Conservation (phyloP, 2,113 vertebrate species). For the Gallinago paraguaiae region DNA sequence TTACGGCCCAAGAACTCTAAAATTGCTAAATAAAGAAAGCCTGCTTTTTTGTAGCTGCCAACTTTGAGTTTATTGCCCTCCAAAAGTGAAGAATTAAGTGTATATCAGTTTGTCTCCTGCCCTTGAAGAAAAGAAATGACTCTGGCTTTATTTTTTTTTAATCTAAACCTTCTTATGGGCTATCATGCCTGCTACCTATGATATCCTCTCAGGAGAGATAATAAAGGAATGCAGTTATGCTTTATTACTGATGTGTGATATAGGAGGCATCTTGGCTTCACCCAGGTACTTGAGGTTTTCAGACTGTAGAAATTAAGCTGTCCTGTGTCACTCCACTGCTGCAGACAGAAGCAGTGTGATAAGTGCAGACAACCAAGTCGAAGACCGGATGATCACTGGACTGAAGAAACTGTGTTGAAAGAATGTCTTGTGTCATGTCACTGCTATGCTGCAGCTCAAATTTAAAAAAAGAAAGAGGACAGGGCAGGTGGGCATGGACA, state of each 20-base stretch:
- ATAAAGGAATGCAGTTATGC: not conserved
- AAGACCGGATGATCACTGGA: not conserved
- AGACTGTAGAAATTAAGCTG: not conserved
- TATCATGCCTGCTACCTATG: not conserved
- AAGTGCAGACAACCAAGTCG: not conserved
- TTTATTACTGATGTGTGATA: not conserved
- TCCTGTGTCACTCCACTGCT: not conserved
- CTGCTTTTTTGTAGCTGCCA: not conserved
- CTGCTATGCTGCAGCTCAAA: not conserved
- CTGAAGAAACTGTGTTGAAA: not conserved
- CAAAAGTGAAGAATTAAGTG: not conserved
- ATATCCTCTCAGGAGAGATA: not conserved
- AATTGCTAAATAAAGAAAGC: slow-evolving; percentile 16
- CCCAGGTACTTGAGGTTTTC: not conserved
- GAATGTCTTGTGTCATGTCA: not conserved
- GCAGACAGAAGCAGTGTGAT: not conserved
- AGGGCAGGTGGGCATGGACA: not conserved
- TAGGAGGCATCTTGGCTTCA: not conserved
- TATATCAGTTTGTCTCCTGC: not conserved
- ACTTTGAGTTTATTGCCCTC: not conserved
- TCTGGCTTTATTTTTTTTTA: not conserved
- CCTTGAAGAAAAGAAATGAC: not conserved
- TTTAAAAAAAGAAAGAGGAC: not conserved
- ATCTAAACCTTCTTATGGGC: not conserved
- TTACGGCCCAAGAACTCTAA: not conserved